Conservation (phyloP, 2,888 invertebrate species). For the Cyaniris semiargus region DNA sequence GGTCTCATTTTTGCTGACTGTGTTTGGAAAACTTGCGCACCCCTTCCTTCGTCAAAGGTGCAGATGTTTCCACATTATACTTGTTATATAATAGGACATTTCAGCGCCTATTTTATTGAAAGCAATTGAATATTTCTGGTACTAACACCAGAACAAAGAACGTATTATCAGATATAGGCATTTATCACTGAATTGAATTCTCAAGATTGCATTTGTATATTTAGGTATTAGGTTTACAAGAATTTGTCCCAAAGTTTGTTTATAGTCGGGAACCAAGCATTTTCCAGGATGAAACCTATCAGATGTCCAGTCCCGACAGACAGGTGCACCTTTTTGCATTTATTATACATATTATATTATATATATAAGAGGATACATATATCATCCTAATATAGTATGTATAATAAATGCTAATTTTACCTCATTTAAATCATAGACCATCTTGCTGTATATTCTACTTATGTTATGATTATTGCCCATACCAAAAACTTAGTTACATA, state of each 20-base stretch:
- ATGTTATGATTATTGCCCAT: not conserved
- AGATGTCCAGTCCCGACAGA: too few species aligned
- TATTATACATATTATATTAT: too few species aligned
- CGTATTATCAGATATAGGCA: not conserved
- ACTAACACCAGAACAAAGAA: not conserved
- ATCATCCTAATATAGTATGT: too few species aligned
- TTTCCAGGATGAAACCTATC: too few species aligned
- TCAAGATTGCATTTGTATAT: too few species aligned
- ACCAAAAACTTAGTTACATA: not conserved
- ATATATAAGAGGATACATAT: too few species aligned
- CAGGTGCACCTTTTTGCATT: too few species aligned
- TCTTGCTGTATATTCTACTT: too few species aligned
- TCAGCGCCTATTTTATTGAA: not conserved
- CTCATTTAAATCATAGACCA: too few species aligned
- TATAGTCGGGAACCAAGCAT: not conserved
- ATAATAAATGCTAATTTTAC: too few species aligned
- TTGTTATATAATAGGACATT: not conserved
- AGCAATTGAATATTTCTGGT: not conserved
- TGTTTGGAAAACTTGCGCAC: constrained; percentile 2
- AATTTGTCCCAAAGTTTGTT: not conserved
- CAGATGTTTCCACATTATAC: constrained; percentile 16
- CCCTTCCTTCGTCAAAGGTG: not conserved
- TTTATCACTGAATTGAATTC: not conserved
- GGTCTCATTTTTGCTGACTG: constrained; percentile 19
- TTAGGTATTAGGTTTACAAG: not conserved